Base-by-base conservation (phyloP, 2,113 vertebrate species). In the Eolophus roseicapilla region DNA sequence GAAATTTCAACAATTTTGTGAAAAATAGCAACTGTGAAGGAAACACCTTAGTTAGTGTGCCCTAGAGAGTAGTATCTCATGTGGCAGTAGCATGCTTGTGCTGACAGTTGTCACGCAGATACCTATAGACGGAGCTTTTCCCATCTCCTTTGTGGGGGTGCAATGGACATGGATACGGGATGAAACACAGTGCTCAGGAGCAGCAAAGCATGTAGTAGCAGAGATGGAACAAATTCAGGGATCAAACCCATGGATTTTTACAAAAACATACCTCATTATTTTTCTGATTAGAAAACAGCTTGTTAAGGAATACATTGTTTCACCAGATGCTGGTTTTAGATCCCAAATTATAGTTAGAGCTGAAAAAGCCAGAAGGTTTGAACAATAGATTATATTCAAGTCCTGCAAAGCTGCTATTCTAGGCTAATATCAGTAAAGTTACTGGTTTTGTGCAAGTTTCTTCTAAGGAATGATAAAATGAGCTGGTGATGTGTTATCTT, bases 301-400 rank as follows among this genome's bases (percentile, higher is more conserved):
- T 77, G 28, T 53, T 83, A 78, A 90, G 19, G 52, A 82, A 60
- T 79, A 50, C 0, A 20, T 39, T 52, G 50, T 49, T 95, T 94
- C 15, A 86, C 31, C 59, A 88, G 68, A 52, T 95, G 59, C 63
- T 94, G 28, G 3, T 2, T 90, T 92, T 90, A 63, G 53, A 77
- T 82, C 53, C 28, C 50, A 81, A 46, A 39, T 75, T 78, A 23
- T 6, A 77, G 47, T 64, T 59, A 41, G 27, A 83, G 55, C 84
- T 59, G 70, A 47, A 88, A 89, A 77, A 73, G 16, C 6, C 63
- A 63, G 44, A 62, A 88, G 37, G 16, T 81, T 86, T 88, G 83
- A 92, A 70, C 28, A 90, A 14, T 67, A 70, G 46, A 21, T 82
- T 41, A 35, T 62, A n/a, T 43, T 8, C 35, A 53, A 70, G 24